Evolutionary conservation across 1,140 invertebrate genomes (phyloP).

Genomic region (Trichonephila clavata): DNA sequence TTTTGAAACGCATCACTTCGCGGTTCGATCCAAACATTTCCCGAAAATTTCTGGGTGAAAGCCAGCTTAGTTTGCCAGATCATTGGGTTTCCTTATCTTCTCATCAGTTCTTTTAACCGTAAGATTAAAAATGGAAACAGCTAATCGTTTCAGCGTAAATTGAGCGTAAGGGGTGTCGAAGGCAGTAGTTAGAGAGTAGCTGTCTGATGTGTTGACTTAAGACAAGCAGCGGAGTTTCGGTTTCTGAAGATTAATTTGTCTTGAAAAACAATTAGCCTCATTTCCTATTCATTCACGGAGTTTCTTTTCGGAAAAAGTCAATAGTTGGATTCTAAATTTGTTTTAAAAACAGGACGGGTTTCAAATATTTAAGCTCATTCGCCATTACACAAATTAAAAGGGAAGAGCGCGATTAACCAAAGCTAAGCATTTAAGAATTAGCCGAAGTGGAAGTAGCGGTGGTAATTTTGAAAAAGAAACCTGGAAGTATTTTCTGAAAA

Average conservation of each 20-base stretch:
- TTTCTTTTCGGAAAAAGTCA: no score
- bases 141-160: background rate
- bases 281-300: background rate
- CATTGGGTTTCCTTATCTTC: slow-evolving; percentile 30
- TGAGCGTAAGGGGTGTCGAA: background rate
- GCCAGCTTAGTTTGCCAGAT: slow-evolving; percentile 15
- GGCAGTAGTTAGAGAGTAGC: background rate
- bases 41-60: slow-evolving; percentile 17
- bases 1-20: background rate
- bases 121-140: slow-evolving; percentile 26
- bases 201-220: slow-evolving; percentile 8
- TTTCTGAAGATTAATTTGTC: background rate
- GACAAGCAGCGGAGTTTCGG: background rate
- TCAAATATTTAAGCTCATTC: no score
- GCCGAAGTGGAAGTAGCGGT: no score
- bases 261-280: background rate
- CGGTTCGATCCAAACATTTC: slow-evolving; percentile 37
- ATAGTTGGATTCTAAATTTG: no score
- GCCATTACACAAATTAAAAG: no score
- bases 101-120: slow-evolving; percentile 24
- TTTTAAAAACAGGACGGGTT: no score
- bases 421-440: no score
- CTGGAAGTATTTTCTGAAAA: no score
- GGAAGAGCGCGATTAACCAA: no score
- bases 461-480: no score